Base-by-base conservation (phyloP, 2,113 vertebrate species). In the Vulpes ferrilata region DNA sequence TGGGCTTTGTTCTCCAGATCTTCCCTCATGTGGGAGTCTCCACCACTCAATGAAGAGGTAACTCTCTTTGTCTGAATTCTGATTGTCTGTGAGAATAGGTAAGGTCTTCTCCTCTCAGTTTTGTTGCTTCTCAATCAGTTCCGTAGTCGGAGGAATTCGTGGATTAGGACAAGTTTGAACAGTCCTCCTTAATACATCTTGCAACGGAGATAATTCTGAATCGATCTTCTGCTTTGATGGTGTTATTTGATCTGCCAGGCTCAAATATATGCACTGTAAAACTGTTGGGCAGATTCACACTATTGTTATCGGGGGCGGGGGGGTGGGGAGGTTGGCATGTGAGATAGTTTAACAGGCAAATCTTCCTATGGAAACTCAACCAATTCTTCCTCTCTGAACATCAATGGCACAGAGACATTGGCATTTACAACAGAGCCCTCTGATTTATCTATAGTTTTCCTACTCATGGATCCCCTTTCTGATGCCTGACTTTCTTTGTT, bases 201-300 rank as follows among this genome's bases (percentile, higher is more conserved):
- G 98, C 64, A 97, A 8, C 32, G 94, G 93, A 95, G 81, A 97
- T 93, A 92, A 97, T 80, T 98, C 97, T 38, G 97, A 95, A 96
- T 93, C 98, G 97, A 98, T 98, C 84, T 98, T 98, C 97, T 99
- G 99, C 43, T 97, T 99, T 27, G 99, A 99, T 0, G 99, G 99
- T 17, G 99, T 99, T 95, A 99, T 98, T 60, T 99, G 98, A 32
- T 99, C 99, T 43, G 35, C 35, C 71, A 43, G 99, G 98, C 87
- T 99, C 97, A 78, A 98, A 98, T 32, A 98, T 0, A 7, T 91
- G 98, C 85, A 79, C 20, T 64, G 98, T 97, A 38, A 95, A 74
- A 71, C 73, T 82, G 19, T 38, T 93, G 48, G 90, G 48, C 64
- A 93, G 85, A 74, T 59, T 96, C 0, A 0, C 1, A 25, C 25